phyloP scores from a whole-genome alignment of 2,113 vertebrate species.

The Oryzias celebensis region DNA sequence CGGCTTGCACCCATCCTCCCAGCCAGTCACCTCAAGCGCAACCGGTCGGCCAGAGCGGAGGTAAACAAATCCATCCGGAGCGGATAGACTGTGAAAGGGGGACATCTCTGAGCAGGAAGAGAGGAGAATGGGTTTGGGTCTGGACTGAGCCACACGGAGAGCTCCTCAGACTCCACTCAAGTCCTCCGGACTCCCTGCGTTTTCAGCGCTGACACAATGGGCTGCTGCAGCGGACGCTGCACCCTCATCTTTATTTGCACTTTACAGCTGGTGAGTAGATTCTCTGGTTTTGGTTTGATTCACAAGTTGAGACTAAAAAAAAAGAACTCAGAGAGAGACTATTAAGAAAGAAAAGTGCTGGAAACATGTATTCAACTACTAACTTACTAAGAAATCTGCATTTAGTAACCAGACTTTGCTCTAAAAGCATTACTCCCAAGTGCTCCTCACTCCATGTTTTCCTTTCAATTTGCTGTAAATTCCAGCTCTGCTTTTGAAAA shows the following conservation, averaged over 20 bases:
- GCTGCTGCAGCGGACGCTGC: slow-evolving; percentile 88
- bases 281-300: background rate
- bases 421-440: too few species aligned
- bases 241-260: slow-evolving; percentile 85
- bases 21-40: slow-evolving; percentile 50
- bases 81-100: background rate
- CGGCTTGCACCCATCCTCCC: slow-evolving; percentile 31
- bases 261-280: slow-evolving; percentile 87
- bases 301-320: slow-evolving; percentile 5
- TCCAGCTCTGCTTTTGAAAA: background rate
- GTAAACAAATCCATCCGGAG: slow-evolving; percentile 8
- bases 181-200: slow-evolving; percentile 28
- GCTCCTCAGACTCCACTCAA: slow-evolving; percentile 29
- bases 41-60: slow-evolving; percentile 24
- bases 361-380: too few species aligned
- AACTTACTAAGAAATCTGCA: too few species aligned
- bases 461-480: too few species aligned
- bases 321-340: background rate
- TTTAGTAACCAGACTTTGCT: too few species aligned
- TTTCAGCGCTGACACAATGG: slow-evolving; percentile 74
- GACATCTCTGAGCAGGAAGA: background rate
- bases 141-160: slow-evolving; percentile 53
- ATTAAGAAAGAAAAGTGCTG: background rate
- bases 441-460: too few species aligned
- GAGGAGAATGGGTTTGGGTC: slow-evolving; percentile 61